Evolutionary conservation across 2,888 invertebrate species (phyloP).

Genomic region (Eulithis testata): DNA sequence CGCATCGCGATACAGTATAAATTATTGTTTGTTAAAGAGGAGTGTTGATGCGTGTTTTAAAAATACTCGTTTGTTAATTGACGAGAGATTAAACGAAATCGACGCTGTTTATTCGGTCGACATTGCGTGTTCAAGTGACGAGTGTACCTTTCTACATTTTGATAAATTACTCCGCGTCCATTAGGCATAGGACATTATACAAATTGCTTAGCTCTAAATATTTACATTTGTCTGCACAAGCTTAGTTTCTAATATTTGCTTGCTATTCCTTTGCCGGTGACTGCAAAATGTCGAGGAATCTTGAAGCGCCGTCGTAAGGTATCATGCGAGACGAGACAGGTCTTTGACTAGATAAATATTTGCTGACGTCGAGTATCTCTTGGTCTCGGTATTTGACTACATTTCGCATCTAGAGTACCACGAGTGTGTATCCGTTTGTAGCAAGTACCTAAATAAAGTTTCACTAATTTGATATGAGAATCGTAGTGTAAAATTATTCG

Average conservation of each 20-base stretch:
- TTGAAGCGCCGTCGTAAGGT: slow-evolving; percentile 29
- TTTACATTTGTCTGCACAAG: slow-evolving; percentile 22
- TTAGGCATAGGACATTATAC: slow-evolving; percentile 26
- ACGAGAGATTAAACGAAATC: slow-evolving; percentile 40
- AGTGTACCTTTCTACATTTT: slow-evolving; percentile 19
- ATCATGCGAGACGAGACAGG: slow-evolving; percentile 40
- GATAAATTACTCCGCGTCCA: slow-evolving; percentile 18
- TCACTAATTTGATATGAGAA: slow-evolving; percentile 22
- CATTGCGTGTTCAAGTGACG: slow-evolving; percentile 37
- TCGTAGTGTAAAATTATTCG: slow-evolving; percentile 1
- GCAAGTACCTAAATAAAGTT: slow-evolving; percentile 18
- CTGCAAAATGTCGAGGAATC: slow-evolving; percentile 38
- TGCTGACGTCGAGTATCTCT: slow-evolving; percentile 34
- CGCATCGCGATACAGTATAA: slow-evolving; percentile 22
- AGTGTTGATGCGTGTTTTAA: slow-evolving; percentile 31
- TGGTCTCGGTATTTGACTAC: slow-evolving; percentile 37
- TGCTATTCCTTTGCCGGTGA: slow-evolving; percentile 31
- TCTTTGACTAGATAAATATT: slow-evolving; percentile 45
- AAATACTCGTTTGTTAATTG: slow-evolving; percentile 41
- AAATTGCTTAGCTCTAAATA: slow-evolving; percentile 30
- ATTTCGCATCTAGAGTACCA: slow-evolving; percentile 28
- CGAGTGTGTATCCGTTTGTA: slow-evolving; percentile 19
- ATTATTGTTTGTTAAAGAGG: slow-evolving; percentile 30
- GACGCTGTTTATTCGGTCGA: slow-evolving; percentile 39
- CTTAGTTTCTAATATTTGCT: slow-evolving; percentile 33